These are phyloP conservation scores for Mythimna albipuncta DNA, from an alignment of 2,888 invertebrate species.

Conservation along the genomic window DNA sequence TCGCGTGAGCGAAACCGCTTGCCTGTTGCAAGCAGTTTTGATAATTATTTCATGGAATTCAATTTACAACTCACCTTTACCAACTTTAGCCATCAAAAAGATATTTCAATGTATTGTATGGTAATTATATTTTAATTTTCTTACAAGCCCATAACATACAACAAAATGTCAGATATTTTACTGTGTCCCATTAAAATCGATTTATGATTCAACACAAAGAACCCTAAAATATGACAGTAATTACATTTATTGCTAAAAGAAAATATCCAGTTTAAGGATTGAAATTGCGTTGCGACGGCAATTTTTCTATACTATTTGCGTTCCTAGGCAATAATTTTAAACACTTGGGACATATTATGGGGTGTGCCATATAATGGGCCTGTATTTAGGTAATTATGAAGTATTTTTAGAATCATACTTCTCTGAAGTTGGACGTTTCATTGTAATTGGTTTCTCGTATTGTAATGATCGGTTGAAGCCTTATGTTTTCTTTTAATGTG, in stretches of 20 bases:
- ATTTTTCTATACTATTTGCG: conserved; percentile 66
- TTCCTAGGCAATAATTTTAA: conserved; percentile 68
- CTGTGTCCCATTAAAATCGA: background rate
- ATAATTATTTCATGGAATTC: background rate
- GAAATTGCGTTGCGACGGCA: conserved; percentile 48
- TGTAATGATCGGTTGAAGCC: conserved; percentile 34
- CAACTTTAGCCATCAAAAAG: conserved; percentile 25
- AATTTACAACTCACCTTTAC: conserved; percentile 14
- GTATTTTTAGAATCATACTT: conserved; percentile 59
- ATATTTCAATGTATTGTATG: conserved; percentile 26
- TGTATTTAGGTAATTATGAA: conserved; percentile 59
- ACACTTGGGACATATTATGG: conserved; percentile 58
- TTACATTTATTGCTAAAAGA: conserved; percentile 61
- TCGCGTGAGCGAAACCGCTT: too few species aligned
- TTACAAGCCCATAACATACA: conserved; percentile 1
- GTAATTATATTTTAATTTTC: conserved; percentile 31
- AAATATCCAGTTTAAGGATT: conserved; percentile 50
- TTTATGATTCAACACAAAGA: conserved; percentile 33
- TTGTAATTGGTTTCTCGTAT: conserved; percentile 18
- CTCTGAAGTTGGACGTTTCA: conserved; percentile 27
- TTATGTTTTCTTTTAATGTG: conserved; percentile 4
- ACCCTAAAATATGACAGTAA: conserved; percentile 60
- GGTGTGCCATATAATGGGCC: conserved; percentile 45
- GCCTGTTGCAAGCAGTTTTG: background rate
- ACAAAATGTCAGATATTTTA: conserved; percentile 19